Evolutionary conservation across 2,113 vertebrate species (phyloP), one percentile per base, ranked within the genome.

Genomic region (Podarcis raffonei): DNA sequence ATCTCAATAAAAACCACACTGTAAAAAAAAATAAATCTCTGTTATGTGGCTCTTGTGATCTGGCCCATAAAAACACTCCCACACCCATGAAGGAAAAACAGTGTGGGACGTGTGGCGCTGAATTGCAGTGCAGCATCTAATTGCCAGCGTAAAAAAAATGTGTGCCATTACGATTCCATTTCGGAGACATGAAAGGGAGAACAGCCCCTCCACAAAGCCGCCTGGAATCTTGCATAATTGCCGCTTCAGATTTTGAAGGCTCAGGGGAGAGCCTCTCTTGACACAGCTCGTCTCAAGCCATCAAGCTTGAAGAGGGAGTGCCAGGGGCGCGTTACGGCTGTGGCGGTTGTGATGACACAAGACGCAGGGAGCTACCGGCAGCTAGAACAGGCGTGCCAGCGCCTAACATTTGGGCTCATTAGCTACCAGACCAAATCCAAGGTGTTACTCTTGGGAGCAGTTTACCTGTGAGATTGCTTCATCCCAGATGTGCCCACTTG

Each of bases 81-180:
- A 27, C 0, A 0, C 1, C 11, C n/a, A 20, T 0, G 4, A 69
- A 87, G 65, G 35, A 13, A 7, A 2, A 0, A 0, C 3, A 4
- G 6, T 23, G 9, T 71, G 79, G 89, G 16, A 48, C 9, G 48
- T 11, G 48, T 53, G 25, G 80, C 77, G n/a, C 72, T 76, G 75
- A 91, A 90, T 85, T 53, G 89, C 74, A 30, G 62, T n/a, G 72
- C 82, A 2, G 59, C 11, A 84, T 62, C 69, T 35, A 75, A 15
- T 1, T 0, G 0, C 0, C 62, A 82, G 62, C 91, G 84, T 27
- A 79, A 86, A 82, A 53, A 65, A n/a, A n/a, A 83, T 6, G 4
- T 16, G 35, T 37, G 37, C 66, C 62, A 69, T 74, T 80, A 48
- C 90, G 32, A 87, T 72, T 66, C 89, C 6, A 3, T 68, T 86